Evolutionary conservation across 2,888 invertebrate species (phyloP).

Genomic region (Napeogenes inachia): DNA sequence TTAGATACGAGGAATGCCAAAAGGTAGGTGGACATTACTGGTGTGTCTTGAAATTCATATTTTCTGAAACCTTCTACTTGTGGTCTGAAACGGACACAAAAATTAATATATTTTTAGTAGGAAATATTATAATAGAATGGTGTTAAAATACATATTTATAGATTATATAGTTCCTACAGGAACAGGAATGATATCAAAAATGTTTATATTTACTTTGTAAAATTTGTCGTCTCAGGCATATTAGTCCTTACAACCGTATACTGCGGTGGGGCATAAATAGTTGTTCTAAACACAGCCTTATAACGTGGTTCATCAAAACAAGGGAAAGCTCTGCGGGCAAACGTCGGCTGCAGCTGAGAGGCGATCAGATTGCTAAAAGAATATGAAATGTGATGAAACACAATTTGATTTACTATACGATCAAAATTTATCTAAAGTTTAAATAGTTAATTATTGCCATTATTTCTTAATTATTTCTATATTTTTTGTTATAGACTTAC

Average conservation of each 20-base stretch:
- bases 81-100: slow-evolving; percentile 39
- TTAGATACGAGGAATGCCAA: slow-evolving; percentile 86
- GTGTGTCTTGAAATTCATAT: slow-evolving; percentile 71
- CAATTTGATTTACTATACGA: no score
- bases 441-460: no score
- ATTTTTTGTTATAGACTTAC: not conserved
- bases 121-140: not conserved
- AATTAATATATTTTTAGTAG: not conserved
- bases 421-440: no score
- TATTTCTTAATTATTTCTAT: not conserved
- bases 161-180: not conserved
- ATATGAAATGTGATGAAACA: not conserved
- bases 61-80: slow-evolving; percentile 46
- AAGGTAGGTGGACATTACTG: slow-evolving; percentile 86
- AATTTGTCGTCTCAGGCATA: slow-evolving; percentile 49
- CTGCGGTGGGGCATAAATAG: slow-evolving; percentile 72
- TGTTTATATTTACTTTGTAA: slow-evolving; percentile 46
- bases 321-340: slow-evolving; percentile 83
- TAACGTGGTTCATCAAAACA: slow-evolving; percentile 85
- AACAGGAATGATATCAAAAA: not conserved
- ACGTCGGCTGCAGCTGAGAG: slow-evolving; percentile 82
- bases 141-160: slow-evolving; percentile 4
- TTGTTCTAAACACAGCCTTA: slow-evolving; percentile 82
- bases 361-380: slow-evolving; percentile 76
- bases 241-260: slow-evolving; percentile 59